Conservation (phyloP, 1,140 invertebrate species). For the Ips nitidus region DNA sequence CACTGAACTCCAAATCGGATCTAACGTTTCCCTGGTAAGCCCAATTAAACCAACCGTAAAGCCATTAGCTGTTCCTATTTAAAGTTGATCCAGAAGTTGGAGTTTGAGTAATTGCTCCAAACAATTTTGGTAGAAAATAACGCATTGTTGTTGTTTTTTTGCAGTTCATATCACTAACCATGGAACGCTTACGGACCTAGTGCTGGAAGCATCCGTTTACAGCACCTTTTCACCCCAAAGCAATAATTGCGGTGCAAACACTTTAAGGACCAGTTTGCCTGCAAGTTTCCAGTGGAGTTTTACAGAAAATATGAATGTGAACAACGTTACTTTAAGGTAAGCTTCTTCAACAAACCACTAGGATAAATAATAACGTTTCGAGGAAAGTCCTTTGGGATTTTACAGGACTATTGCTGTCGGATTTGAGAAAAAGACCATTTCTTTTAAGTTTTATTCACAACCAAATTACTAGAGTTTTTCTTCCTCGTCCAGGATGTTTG, state of each 20-base stretch:
- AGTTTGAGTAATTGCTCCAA: neutral
- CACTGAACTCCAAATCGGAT: neutral
- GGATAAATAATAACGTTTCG: too few species aligned
- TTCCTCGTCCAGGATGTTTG: neutral
- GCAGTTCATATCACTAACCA: conserved; percentile 23
- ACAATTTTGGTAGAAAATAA: neutral
- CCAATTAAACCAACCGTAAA: conserved; percentile 4
- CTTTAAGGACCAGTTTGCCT: neutral
- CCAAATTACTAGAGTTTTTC: neutral
- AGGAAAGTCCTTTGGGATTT: too few species aligned
- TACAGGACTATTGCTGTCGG: too few species aligned
- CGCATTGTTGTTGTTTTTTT: neutral
- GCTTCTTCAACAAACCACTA: too few species aligned
- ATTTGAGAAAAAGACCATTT: too few species aligned
- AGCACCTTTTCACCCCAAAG: conserved; percentile 10
- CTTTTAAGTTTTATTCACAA: too few species aligned
- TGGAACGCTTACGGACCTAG: neutral
- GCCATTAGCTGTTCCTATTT: neutral
- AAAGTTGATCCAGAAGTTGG: conserved; percentile 4
- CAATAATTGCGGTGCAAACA: conserved; percentile 15
- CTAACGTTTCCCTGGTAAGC: neutral
- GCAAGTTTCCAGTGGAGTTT: too few species aligned
- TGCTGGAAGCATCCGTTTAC: conserved; percentile 14
- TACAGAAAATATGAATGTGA: too few species aligned
- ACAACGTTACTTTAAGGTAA: too few species aligned